A percentile compares a stretch with the other conserved stretches of the same genome.
phyloP scores from a whole-genome alignment of 2,888 invertebrate genomes.

The Agonopterix subpropinquella region DNA sequence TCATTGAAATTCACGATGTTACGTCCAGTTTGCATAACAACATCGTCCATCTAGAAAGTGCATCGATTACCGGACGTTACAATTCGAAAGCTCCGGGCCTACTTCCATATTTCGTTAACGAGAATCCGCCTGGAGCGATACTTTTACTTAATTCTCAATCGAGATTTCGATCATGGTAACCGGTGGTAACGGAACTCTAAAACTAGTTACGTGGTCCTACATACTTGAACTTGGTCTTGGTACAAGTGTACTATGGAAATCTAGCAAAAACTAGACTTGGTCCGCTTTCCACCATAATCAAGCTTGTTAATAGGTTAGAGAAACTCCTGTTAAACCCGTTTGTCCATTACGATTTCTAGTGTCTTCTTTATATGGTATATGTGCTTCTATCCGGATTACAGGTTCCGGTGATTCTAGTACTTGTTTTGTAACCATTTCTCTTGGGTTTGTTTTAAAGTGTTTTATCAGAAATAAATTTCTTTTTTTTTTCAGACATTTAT shows the following conservation, averaged over 20 bases:
- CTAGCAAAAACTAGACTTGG: conserved; percentile 64
- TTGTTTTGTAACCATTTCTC: conserved; percentile 6
- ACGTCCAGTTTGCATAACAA: conserved; percentile 67
- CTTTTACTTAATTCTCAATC: conserved; percentile 59
- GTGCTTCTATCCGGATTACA: conserved; percentile 26
- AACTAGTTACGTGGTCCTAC: conserved; percentile 57
- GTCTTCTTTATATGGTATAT: conserved; percentile 36
- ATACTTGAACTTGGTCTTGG: conserved; percentile 23
- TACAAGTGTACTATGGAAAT: conserved; percentile 46
- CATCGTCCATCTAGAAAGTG: conserved; percentile 67
- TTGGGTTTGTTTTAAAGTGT: background rate
- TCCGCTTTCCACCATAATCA: conserved; percentile 66
- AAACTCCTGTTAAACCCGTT: conserved; percentile 52
- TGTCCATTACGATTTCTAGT: conserved; percentile 45
- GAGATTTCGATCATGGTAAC: conserved; percentile 41
- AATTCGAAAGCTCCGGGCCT: conserved; percentile 63
- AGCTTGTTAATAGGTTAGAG: conserved; percentile 67
- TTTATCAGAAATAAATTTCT: background rate
- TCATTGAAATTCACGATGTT: conserved; percentile 67
- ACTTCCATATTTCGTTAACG: conserved; percentile 62
- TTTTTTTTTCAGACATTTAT: conserved; percentile 6
- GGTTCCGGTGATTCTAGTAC: conserved; percentile 23
- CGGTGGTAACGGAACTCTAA: conserved; percentile 49
- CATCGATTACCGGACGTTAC: conserved; percentile 50
- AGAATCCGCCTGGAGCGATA: conserved; percentile 58